Evolutionary conservation across 2,113 vertebrate genomes (phyloP).

Genomic region (Perca fluviatilis): DNA sequence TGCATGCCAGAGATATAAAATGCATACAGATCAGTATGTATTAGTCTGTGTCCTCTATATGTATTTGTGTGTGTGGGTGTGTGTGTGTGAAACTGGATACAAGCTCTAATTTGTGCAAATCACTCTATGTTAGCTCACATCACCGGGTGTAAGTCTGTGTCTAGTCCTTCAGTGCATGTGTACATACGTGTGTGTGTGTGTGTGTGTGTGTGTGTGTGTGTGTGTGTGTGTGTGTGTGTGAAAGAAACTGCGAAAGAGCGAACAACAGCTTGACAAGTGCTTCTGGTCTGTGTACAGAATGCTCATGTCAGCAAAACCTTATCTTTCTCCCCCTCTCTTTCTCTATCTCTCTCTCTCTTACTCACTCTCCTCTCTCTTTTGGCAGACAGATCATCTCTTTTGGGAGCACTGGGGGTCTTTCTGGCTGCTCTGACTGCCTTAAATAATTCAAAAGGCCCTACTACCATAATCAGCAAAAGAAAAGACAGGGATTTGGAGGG

Average conservation of each 20-base stretch:
- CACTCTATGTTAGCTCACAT: constrained; percentile 7
- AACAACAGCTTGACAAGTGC: constrained; percentile 80
- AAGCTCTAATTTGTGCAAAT: constrained; percentile 45
- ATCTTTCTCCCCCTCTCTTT: constrained; percentile 62
- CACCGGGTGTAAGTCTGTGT: background rate
- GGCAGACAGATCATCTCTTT: constrained; percentile 80
- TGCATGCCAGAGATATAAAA: background rate
- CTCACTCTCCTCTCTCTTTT: constrained; percentile 38
- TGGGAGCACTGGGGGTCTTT: constrained; percentile 80
- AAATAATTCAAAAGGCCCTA: constrained; percentile 84
- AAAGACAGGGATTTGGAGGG: constrained; percentile 80
- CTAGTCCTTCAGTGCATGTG: background rate
- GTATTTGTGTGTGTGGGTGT: background rate
- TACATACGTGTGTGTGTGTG: background rate
- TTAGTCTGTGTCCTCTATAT: background rate
- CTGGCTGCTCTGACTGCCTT: constrained; percentile 79
- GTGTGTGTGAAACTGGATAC: background rate
- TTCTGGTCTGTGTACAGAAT: constrained; percentile 74
- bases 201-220: constrained; percentile 19
- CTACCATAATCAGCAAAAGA: constrained; percentile 82
- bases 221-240: constrained; percentile 21
- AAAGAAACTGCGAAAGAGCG: constrained; percentile 52
- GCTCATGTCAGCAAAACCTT: constrained; percentile 80
- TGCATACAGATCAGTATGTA: constrained; percentile 25
- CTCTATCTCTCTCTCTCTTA: background rate